phyloP scores from a whole-genome alignment of 2,888 invertebrate species.

The Caradrina clavipalpis region DNA sequence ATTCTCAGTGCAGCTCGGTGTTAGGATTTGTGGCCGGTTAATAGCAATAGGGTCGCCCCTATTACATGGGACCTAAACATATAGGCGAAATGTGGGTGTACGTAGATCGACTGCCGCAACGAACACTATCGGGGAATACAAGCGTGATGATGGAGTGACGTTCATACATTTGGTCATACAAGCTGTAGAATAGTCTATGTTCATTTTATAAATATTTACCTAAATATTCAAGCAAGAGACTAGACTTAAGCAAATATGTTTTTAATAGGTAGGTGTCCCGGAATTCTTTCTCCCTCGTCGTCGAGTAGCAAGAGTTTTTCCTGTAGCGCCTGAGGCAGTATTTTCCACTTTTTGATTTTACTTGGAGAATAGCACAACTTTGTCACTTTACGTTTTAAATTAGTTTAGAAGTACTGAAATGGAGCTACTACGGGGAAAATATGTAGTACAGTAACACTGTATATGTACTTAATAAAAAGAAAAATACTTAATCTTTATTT shows the following conservation, averaged over 20 bases:
- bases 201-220: not conserved
- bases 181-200: not conserved
- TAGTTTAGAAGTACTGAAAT: not conserved
- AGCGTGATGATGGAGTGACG: too few relatives aligned
- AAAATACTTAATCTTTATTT: too few relatives aligned
- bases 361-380: conserved; percentile 13
- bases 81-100: too few relatives aligned
- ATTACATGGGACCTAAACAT: too few relatives aligned
- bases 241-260: not conserved
- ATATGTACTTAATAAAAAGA: too few relatives aligned
- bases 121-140: too few relatives aligned
- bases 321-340: conserved; percentile 8
- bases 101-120: too few relatives aligned
- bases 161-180: too few relatives aligned
- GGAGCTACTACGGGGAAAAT: not conserved
- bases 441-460: too few relatives aligned
- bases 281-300: not conserved
- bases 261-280: not conserved
- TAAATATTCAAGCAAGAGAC: not conserved
- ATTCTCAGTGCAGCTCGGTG: too few relatives aligned
- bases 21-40: too few relatives aligned
- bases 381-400: conserved; percentile 21
- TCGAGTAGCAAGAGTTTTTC: conserved; percentile 15
- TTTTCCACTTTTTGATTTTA: conserved; percentile 40
- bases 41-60: too few relatives aligned